These are phyloP conservation scores for Chaitophorus viminalis DNA, from an alignment of 2,888 invertebrate genomes.

Conservation along the genomic window DNA sequence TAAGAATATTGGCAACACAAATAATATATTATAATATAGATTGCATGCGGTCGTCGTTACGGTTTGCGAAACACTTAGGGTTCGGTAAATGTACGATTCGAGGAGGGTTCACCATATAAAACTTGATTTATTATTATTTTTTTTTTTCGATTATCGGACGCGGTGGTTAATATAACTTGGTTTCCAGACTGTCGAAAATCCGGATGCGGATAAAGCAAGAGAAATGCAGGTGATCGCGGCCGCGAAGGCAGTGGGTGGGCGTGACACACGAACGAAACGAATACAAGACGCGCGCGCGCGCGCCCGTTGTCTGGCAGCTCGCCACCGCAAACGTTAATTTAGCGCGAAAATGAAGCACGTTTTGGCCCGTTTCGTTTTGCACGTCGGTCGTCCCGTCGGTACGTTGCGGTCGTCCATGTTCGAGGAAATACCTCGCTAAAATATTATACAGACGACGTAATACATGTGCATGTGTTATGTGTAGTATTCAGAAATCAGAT, in stretches of 20 bases:
- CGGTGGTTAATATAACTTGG: neutral
- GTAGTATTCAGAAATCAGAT: too few species aligned
- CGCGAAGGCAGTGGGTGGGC: neutral
- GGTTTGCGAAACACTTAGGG: neutral
- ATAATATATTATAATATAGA: neutral
- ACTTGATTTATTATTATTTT: neutral
- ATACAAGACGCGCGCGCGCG: too few species aligned
- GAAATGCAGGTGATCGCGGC: neutral
- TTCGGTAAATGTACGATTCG: neutral
- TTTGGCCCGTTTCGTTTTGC: constrained; percentile 21
- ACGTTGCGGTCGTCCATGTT: constrained; percentile 10
- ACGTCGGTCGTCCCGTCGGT: neutral
- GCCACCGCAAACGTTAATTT: constrained; percentile 38
- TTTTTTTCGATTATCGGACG: neutral
- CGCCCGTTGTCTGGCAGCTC: neutral
- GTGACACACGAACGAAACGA: neutral
- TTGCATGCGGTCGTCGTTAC: neutral
- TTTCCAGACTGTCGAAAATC: constrained; percentile 3
- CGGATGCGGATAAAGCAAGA: neutral
- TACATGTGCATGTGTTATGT: neutral
- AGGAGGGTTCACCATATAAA: too few species aligned
- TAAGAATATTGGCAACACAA: neutral
- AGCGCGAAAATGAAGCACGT: constrained; percentile 16
- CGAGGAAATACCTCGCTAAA: neutral
- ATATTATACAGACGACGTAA: neutral